Evolutionary conservation across 2,888 invertebrate species (phyloP), one percentile per base, ranked within the genome.

Genomic region (Nemotelus pantherinus): DNA sequence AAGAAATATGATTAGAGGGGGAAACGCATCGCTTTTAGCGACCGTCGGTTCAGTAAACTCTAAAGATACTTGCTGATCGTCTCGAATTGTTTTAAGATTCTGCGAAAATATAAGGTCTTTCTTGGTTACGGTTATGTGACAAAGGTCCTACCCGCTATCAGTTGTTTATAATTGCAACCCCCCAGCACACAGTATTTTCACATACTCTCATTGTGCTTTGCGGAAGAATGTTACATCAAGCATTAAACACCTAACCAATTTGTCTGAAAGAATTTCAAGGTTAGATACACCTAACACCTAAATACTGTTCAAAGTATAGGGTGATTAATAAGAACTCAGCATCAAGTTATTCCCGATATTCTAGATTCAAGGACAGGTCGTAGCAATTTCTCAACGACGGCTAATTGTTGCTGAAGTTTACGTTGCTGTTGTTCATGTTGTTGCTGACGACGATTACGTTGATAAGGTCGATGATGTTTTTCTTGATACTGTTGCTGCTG

Each of bases 261-360:
- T 63, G 3, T 65, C 65, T 65, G 65, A 65, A 65, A 65, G 65
- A 65, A 47, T 65, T 65, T 47, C 65, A 65, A 65, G 9, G 9
- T 65, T 65, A 65, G 65, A 47, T 10, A 47, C 44, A 65, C 44
- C 65, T 25, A 9, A 65, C 25, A 65, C n/a, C 65, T 25, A 65
- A 47, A 45, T 10, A 5, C 47, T 65, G 25, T 25, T 25, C 25
- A 25, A 25, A 25, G 25, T 25, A 25, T 25, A 25, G 25, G 25
- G 25, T 25, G 25, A 1, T 25, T 25, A 43, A 39, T 5, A 3
- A 43, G 7, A 43, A 63, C 39, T 47, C 4, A 53, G 53, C 68
- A 55, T 71, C 71, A 71, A 55, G 71, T 71, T 53, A 71, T 71
- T 48, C 55, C 71, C 71, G 57, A 7, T 41, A 43, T 55, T 71